A percentile compares a stretch with the other conserved stretches of the same genome.
Evolutionary conservation across 2,797 vertebrate species (phyloP).

Genomic region (Odontamblyopus rebecca): DNA sequence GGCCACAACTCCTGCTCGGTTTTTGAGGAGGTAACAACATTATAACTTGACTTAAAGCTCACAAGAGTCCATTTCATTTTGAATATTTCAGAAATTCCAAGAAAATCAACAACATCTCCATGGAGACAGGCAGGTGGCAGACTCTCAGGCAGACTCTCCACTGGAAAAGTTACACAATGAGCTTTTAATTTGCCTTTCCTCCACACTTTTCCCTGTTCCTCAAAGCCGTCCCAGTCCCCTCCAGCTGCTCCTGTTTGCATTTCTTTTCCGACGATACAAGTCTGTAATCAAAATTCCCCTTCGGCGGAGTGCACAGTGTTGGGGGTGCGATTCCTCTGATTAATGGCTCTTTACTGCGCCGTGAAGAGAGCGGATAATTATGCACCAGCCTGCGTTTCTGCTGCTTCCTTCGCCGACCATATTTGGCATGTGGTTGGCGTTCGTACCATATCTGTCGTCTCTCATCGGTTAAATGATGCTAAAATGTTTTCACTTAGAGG

Average conservation of each 20-base stretch:
- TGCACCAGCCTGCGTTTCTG: not conserved
- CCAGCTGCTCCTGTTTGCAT: not conserved
- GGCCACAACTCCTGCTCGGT: no score
- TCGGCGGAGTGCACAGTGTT: constrained; percentile 4
- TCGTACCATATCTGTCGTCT: constrained; percentile 4
- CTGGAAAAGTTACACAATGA: no score
- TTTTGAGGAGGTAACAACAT: no score
- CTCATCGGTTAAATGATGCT: constrained; percentile 6
- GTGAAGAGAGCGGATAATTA: constrained; percentile 9
- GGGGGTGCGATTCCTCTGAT: not conserved
- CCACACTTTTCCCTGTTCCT: not conserved
- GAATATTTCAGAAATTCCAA: no score
- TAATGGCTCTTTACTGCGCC: constrained; percentile 4
- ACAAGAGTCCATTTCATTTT: no score
- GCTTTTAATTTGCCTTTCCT: not conserved
- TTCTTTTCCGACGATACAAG: not conserved
- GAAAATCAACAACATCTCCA: not conserved
- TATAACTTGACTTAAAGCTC: no score
- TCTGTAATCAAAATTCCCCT: not conserved
- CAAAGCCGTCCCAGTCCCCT: not conserved
- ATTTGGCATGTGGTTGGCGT: not conserved
- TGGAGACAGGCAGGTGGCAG: not conserved
- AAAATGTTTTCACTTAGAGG: constrained; percentile 5
- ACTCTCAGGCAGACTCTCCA: no score
- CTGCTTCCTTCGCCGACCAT: not conserved